A percentile compares a stretch with the other conserved stretches of the same genome.
Conservation (phyloP, 2,888 invertebrate genomes). For the Agriopis leucophaearia region DNA sequence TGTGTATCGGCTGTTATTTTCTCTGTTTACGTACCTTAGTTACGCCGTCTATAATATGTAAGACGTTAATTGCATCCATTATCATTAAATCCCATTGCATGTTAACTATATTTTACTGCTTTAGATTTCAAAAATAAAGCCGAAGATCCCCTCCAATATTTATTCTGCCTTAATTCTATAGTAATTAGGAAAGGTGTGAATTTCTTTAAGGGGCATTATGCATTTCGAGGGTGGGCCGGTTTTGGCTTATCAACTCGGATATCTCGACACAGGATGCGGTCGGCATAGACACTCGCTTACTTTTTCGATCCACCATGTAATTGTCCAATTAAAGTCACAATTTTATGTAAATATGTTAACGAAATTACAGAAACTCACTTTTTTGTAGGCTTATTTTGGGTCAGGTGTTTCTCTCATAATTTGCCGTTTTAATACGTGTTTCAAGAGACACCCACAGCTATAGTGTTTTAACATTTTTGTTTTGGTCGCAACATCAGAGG, state of each 20-base stretch:
- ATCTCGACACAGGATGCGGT: conserved; percentile 77
- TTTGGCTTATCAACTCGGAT: conserved; percentile 66
- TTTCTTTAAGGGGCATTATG: conserved; percentile 73
- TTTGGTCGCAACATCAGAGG: neutral
- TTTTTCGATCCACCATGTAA: conserved; percentile 74
- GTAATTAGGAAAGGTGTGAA: conserved; percentile 85
- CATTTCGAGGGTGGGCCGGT: conserved; percentile 74
- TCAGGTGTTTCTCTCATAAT: conserved; percentile 20
- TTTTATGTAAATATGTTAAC: conserved; percentile 76
- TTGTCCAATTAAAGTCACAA: conserved; percentile 82
- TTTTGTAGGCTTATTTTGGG: conserved; percentile 6
- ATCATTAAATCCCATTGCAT: conserved; percentile 12
- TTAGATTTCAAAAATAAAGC: conserved; percentile 48
- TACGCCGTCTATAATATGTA: neutral
- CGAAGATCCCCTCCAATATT: conserved; percentile 70
- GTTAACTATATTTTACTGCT: conserved; percentile 4
- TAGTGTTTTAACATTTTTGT: neutral
- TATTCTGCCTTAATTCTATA: conserved; percentile 77
- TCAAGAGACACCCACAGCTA: conserved; percentile 19
- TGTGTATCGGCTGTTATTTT: too few relatives aligned
- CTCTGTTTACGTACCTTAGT: neutral
- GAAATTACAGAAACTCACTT: conserved; percentile 50
- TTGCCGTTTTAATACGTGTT: neutral
- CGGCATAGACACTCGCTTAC: conserved; percentile 69
- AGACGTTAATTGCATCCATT: conserved; percentile 12